phyloP scores from a whole-genome alignment of 2,113 vertebrate genomes.

The Rhea pennata region DNA sequence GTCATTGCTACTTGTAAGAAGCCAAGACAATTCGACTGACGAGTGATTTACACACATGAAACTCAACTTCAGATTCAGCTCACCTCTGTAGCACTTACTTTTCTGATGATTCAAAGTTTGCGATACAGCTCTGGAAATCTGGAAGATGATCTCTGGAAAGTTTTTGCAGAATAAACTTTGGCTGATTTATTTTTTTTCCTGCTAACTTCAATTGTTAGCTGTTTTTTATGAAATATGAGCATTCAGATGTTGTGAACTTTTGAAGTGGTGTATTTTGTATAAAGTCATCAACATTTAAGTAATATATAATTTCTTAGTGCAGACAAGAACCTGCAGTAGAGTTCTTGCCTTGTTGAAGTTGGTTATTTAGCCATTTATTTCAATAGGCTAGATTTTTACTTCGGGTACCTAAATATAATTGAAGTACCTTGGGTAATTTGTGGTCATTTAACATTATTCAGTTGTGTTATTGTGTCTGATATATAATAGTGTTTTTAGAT shows the following conservation, averaged over 20 bases:
- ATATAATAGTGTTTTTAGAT: background rate
- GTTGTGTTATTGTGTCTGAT: background rate
- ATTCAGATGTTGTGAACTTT: background rate
- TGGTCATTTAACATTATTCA: background rate
- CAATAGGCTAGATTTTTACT: background rate
- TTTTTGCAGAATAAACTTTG: background rate
- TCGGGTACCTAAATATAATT: background rate
- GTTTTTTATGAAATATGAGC: background rate
- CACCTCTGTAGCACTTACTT: background rate
- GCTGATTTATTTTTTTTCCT: background rate
- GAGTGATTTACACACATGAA: background rate
- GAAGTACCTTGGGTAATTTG: background rate
- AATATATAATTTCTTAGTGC: background rate
- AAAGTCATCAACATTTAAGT: background rate
- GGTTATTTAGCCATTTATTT: background rate
- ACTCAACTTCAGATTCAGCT: background rate
- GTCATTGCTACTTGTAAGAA: background rate
- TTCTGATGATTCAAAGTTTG: background rate
- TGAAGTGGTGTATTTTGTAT: background rate
- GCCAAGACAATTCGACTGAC: background rate
- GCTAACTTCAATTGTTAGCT: background rate
- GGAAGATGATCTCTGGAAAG: background rate
- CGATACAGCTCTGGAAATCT: background rate
- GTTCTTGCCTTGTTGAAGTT: background rate
- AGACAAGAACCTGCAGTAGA: background rate